Percentiles rank a stretch among this genome's conserved stretches.
Conservation (phyloP, 2,888 invertebrate species). For the Macropis europaea region DNA sequence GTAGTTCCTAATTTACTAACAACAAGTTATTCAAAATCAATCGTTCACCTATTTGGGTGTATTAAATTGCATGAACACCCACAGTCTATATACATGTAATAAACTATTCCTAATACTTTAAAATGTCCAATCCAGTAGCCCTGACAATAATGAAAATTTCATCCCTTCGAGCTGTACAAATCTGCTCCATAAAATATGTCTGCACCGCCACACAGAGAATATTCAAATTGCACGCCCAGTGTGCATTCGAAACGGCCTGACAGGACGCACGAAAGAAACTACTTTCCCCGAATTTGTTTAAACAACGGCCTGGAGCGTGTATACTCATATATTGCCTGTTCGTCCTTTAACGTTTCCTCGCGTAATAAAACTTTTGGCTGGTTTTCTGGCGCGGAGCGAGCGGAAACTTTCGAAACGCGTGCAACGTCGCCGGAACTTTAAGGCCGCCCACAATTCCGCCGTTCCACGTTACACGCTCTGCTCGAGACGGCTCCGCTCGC, state of each 20-base stretch:
- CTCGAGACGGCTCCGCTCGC: not conserved
- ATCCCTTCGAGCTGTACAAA: too few relatives aligned
- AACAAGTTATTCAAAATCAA: too few relatives aligned
- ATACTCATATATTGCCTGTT: not conserved
- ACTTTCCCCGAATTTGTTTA: slow-evolving; percentile 18
- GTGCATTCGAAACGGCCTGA: not conserved
- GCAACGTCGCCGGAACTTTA: slow-evolving; percentile 28
- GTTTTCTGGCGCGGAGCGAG: slow-evolving; percentile 5
- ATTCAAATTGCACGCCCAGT: too few relatives aligned
- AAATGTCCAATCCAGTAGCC: too few relatives aligned
- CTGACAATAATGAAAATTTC: too few relatives aligned
- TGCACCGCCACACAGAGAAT: too few relatives aligned
- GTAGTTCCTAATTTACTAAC: too few relatives aligned
- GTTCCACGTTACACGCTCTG: not conserved
- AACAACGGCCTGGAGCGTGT: not conserved
- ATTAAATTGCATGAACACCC: too few relatives aligned
- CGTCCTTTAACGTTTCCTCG: not conserved
- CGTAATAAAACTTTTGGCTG: slow-evolving; percentile 38
- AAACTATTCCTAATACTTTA: too few relatives aligned
- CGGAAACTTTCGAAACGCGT: slow-evolving; percentile 27
- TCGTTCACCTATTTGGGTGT: too few relatives aligned
- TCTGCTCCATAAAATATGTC: too few relatives aligned
- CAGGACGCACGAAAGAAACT: slow-evolving; percentile 13
- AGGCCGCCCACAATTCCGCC: slow-evolving; percentile 11
- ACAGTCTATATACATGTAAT: too few relatives aligned